Base-by-base conservation (phyloP, 2,113 vertebrate genomes). In the Eulacestoma nigropectus region DNA sequence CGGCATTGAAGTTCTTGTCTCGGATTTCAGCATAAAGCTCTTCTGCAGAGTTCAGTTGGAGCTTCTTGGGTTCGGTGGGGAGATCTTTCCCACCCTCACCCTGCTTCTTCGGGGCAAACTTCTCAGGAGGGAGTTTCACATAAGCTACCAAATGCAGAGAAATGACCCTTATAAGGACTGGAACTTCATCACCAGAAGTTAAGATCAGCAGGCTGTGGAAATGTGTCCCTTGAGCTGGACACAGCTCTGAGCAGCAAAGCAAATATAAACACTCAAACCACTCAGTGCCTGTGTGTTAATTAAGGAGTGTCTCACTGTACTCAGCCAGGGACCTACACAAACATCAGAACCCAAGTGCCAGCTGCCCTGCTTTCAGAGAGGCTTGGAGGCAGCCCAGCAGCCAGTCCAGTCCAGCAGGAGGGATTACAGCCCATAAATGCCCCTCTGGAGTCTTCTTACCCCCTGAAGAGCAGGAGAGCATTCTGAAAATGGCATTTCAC, bases 1-100 rank as follows among this genome's bases (percentile, higher is more conserved):
- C 99, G 0, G 99, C 99, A 1, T 99, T 99, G 97, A 99, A 99
- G 94, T 99, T 99, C 96, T 99, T 99, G 97, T 99, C 99, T 10
- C 99, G 97, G 93, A 99, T 99, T 98, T 99, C 99, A 0, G 99
- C 99, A 0, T 99, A 99, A 8, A 99, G 97, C 93, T 99, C 99
- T 97, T 99, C 99, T 0, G 99, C 99, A 0, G 99, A 99, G 91
- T 99, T 99, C 68, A 99, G 98, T 96, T 99, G 99, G 32, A 99
- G 97, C 96, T 99, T 99, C 98, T 99, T 99, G 14, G 99, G 98
- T 92, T 99, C 99, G 0, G 98, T 99, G 84, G 99, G 99, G 20
- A 99, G 98, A 87, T 99, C 99, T 79, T 99, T 99, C 39, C 98
- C 98, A 1, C 98, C 94, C 39, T 99, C 99, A 1, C 99, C 99